Base-by-base conservation (phyloP, 2,113 vertebrate genomes). In the Syngnathoides biaculeatus region DNA sequence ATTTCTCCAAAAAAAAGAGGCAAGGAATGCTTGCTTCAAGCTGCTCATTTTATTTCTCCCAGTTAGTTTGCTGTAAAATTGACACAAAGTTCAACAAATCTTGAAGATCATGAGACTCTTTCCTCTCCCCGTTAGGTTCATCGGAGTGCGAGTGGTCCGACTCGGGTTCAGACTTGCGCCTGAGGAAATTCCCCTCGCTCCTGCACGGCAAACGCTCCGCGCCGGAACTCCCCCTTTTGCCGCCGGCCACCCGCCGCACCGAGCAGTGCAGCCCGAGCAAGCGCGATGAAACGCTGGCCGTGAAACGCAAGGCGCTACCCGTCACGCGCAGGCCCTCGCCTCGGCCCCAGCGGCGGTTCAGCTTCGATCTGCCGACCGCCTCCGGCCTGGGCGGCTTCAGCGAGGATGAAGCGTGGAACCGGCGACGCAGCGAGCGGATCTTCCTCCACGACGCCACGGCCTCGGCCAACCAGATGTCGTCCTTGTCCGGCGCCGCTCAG, bases 111-210 rank as follows among this genome's bases (percentile, higher is more conserved):
- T 66, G 17, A 73, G 43, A 64, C 59, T 19, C 17, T 50, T 22
- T 77, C 45, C 56, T 58, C 58, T 26, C 26, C 40, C 42, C 0
- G 5, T 12, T 83, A 99, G 96, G 95, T 50, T 94, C 94, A 1
- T 93, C 94, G 0, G 97, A 98, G 79, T 96, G 95, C 0, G 95
- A 98, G 81, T 96, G 95, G 87, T 96, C 95, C 0, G 97, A 98
- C 82, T 99, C 96, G 0, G 97, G 97, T 74, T 94, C 91, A 0
- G 96, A 98, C 73, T 75, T 95, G 72, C 93, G 93, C 65, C 85
- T 94, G 72, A 94, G 93, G 83, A 96, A 95, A 68, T 92, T 94
- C 0, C 93, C 95, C 0, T 91, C 93, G 0, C 88, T 97, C 67
- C 90, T 95, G 59, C 93, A 95, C 0, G 93, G 93, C n/a, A 96